Evolutionary conservation across 2,888 invertebrate genomes (phyloP), one percentile per base, ranked within the genome.

Genomic region (Aleiodes alternator): DNA sequence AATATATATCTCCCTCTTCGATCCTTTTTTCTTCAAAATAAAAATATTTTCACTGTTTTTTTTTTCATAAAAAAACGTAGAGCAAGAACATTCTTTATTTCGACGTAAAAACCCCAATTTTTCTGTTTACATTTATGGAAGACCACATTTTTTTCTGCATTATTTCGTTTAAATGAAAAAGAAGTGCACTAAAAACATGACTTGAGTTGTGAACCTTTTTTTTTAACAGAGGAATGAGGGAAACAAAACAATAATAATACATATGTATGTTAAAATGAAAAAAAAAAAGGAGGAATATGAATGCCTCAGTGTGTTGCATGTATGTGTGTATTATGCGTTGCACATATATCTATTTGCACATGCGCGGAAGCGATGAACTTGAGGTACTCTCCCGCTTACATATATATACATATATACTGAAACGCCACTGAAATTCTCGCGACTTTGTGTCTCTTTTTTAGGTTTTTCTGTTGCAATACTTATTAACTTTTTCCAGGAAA

Each of bases 351-450:
- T 83, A 84, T 87, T 86, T 86, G 84, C 84, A 85, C 87, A 85
- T 85, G 84, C 84, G 83, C 86, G 86, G 82, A 87, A 84, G 86
- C 87, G 86, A 86, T 87, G 87, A 87, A 87, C 87, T 85, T 86
- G 84, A 81, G 79, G 74, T 76, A 57, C 70, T 74, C 70, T 74
- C 72, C 75, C 75, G 80, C 78, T 64, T 34, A 78, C 72, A 64
- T 43, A 23, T 23, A 64, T 43, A 43, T 43, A 43, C 79, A 23
- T 23, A 64, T 43, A 43, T 43, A 43, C 79, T 76, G 76, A 72
- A 23, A 76, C 70, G 73, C 76, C 38, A 51, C 51, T 61, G 29
- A 50, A 73, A 31, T 68, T 48, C 64, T 53, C 55, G 68, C 50
- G 56, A 68, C 76, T 77, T 74, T 69, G 38, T 29, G 43, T 72